phyloP scores from a whole-genome alignment of 2,888 invertebrate genomes.

The Malthinus flaveolus region DNA sequence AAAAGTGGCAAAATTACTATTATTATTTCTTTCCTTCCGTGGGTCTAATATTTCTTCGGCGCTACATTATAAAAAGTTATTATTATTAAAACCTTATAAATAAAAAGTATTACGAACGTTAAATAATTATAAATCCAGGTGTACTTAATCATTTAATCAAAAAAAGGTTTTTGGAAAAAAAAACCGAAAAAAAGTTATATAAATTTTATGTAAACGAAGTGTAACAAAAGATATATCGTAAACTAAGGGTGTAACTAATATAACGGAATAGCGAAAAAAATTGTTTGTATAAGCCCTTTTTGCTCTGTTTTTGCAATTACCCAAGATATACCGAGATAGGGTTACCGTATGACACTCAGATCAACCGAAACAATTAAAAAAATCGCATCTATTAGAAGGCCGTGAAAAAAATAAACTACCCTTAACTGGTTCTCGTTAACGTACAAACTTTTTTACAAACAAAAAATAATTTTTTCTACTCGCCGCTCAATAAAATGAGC shows the following conservation, averaged over 20 bases:
- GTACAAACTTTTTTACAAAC: background rate
- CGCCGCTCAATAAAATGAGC: background rate
- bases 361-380: conserved; percentile 23
- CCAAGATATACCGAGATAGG: conserved; percentile 41
- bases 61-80: too few relatives aligned
- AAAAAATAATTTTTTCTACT: background rate
- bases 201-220: conserved; percentile 27
- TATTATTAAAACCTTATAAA: too few relatives aligned
- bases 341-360: conserved; percentile 29
- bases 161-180: conserved; percentile 17
- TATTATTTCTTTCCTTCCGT: too few relatives aligned
- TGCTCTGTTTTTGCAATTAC: conserved; percentile 35
- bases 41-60: too few relatives aligned
- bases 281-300: conserved; percentile 37
- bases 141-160: too few relatives aligned
- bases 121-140: too few relatives aligned
- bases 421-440: background rate
- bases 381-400: conserved; percentile 4
- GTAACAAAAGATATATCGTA: conserved; percentile 19
- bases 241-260: conserved; percentile 11
- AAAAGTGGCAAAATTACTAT: too few relatives aligned
- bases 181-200: conserved; percentile 15
- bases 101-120: too few relatives aligned
- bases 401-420: background rate
- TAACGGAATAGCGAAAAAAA: conserved; percentile 18